Evolutionary conservation across 2,113 vertebrate genomes (phyloP).

Genomic region (Ranitomeya variabilis): DNA sequence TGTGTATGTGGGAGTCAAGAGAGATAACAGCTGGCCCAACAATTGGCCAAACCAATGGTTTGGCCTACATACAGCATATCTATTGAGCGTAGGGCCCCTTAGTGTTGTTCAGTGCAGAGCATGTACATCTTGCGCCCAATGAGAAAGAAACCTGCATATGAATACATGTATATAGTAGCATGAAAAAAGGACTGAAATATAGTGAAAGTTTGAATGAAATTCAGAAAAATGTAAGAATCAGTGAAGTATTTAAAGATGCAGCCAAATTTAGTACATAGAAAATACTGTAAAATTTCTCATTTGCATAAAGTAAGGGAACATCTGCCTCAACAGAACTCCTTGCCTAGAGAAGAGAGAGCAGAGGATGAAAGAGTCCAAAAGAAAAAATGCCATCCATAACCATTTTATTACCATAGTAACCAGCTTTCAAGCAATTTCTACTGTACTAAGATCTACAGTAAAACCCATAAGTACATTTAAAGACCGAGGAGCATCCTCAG

Average conservation of each 20-base stretch:
- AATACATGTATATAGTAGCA: background rate
- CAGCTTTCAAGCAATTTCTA: constrained; percentile 20
- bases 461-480: constrained; percentile 28
- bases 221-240: background rate
- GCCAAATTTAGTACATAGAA: background rate
- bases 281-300: background rate
- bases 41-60: too few relatives aligned
- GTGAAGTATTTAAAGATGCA: background rate
- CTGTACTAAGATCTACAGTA: constrained; percentile 16
- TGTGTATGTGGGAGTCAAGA: too few relatives aligned
- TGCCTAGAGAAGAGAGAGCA: background rate
- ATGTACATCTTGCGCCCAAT: too few relatives aligned
- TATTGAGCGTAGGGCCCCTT: too few relatives aligned
- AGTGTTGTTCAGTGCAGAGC: too few relatives aligned
- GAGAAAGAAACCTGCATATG: too few relatives aligned
- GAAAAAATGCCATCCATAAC: constrained; percentile 16
- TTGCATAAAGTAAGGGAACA: constrained; percentile 9
- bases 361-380: background rate
- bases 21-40: too few relatives aligned
- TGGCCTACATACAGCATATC: too few relatives aligned
- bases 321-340: constrained; percentile 14
- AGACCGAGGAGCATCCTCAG: background rate
- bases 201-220: background rate
- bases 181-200: background rate
- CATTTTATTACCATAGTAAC: constrained; percentile 29